Evolutionary conservation across 2,888 invertebrate species (phyloP).

Genomic region (Leptarthrus brevirostris): DNA sequence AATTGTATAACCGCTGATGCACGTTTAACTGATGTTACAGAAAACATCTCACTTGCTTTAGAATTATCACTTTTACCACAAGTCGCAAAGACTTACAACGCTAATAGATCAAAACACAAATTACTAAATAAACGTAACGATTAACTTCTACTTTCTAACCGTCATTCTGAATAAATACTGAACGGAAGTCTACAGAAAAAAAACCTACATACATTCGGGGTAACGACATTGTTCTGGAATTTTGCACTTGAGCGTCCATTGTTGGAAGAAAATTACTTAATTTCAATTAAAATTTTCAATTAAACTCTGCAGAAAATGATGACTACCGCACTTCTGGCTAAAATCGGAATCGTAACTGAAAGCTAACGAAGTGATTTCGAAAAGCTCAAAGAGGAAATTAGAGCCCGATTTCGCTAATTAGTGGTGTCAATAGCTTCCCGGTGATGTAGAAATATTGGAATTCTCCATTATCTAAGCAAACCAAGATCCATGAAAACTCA

Average conservation of each 20-base stretch:
- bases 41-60: no score
- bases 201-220: conserved; percentile 26
- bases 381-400: conserved; percentile 21
- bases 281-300: background rate
- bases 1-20: no score
- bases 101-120: no score
- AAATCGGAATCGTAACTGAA: conserved; percentile 29
- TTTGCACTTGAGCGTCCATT: conserved; percentile 7
- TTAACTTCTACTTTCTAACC: no score
- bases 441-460: background rate
- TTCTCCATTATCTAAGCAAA: background rate
- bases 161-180: no score
- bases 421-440: background rate
- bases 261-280: background rate
- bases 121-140: no score
- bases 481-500: background rate
- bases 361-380: conserved; percentile 1
- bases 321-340: background rate
- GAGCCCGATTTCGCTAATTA: conserved; percentile 21
- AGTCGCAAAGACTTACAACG: no score
- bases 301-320: background rate
- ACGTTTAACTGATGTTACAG: no score
- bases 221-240: background rate
- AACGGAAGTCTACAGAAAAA: background rate
- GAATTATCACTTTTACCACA: no score